Percentiles rank a stretch among this genome's conserved stretches.
These are phyloP conservation scores for Chloroceryle amazona DNA, from an alignment of 2,797 vertebrate genomes.

Conservation along the genomic window DNA sequence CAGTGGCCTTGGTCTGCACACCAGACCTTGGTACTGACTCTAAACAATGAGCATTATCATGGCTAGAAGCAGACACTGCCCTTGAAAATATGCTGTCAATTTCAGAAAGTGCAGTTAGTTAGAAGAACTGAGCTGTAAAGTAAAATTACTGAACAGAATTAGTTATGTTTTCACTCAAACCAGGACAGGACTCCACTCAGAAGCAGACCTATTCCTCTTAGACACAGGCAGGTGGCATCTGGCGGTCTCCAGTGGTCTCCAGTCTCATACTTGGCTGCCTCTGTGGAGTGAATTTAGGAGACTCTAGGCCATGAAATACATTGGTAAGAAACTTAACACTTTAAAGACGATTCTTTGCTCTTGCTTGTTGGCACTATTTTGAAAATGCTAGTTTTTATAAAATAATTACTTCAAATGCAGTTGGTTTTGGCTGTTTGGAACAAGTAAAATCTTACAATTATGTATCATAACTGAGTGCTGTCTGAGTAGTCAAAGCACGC, in stretches of 20 bases:
- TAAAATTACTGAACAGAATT: too few relatives aligned
- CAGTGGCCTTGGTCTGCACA: too few relatives aligned
- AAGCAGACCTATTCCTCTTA: not conserved
- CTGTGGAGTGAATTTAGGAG: not conserved
- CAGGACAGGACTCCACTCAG: not conserved
- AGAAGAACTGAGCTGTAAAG: too few relatives aligned
- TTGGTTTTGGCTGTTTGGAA: not conserved
- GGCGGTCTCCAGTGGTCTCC: too few relatives aligned
- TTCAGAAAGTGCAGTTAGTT: too few relatives aligned
- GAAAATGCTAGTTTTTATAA: not conserved
- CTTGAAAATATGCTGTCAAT: too few relatives aligned
- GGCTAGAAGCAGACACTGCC: too few relatives aligned
- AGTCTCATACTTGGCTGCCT: not conserved
- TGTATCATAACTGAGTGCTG: not conserved
- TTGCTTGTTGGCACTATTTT: not conserved
- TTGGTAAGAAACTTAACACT: not conserved
- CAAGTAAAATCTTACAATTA: not conserved
- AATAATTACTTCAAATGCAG: not conserved
- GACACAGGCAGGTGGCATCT: not conserved
- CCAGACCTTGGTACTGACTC: too few relatives aligned
- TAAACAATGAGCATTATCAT: too few relatives aligned
- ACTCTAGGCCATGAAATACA: not conserved
- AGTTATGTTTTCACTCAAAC: too few relatives aligned
- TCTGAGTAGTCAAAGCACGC: constrained; percentile 10
- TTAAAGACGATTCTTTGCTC: not conserved